A percentile compares a stretch with the other conserved stretches of the same genome.
These are phyloP conservation scores for Chelidonichthys spinosus DNA, from an alignment of 2,797 vertebrate species.

Conservation along the genomic window DNA sequence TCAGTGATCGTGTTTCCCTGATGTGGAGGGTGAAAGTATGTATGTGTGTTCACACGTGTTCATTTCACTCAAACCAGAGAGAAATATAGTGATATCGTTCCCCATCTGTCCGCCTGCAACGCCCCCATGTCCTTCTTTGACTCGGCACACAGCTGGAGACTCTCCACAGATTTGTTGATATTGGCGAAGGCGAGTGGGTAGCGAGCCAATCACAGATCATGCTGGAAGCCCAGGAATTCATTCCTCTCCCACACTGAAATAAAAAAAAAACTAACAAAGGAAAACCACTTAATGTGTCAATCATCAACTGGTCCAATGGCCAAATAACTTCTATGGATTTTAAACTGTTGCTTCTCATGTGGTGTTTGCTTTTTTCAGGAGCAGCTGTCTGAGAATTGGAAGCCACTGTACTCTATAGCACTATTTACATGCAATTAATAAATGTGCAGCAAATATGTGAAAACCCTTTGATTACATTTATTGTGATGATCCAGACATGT, in stretches of 20 bases:
- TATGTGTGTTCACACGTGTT: background rate
- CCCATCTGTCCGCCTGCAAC: background rate
- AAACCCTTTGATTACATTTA: background rate
- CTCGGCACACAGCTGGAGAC: background rate
- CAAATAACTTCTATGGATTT: background rate
- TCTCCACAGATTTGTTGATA: slow-evolving; percentile 10
- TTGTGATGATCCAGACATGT: background rate
- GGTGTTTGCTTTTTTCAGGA: slow-evolving; percentile 2
- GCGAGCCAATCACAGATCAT: background rate
- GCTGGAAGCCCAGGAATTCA: background rate
- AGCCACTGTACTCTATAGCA: background rate
- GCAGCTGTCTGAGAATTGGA: background rate
- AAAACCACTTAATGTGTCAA: background rate
- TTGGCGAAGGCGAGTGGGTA: background rate
- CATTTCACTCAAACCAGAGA: background rate
- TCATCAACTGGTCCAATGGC: background rate
- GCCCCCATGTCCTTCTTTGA: background rate
- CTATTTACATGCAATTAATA: background rate
- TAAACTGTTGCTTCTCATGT: background rate
- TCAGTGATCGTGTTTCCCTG: background rate
- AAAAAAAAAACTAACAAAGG: background rate
- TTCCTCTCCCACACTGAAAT: background rate
- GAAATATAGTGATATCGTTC: background rate
- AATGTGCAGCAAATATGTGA: background rate
- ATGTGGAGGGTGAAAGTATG: background rate